A percentile compares a stretch with the other conserved stretches of the same genome.
These are phyloP conservation scores for Calameuta pallipes DNA, from an alignment of 2,888 invertebrate genomes.

Conservation along the genomic window DNA sequence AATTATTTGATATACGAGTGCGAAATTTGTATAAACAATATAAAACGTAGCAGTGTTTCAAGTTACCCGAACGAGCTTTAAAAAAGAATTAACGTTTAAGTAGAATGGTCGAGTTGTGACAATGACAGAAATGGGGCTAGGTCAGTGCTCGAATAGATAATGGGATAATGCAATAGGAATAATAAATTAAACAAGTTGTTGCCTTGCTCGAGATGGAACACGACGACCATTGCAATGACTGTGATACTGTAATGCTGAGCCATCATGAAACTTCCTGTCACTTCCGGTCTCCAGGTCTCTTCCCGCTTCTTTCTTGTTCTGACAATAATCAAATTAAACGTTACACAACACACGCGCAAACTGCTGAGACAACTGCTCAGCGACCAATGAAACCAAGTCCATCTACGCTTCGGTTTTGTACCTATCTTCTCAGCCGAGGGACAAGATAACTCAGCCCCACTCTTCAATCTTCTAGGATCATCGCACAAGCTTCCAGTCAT, in stretches of 20 bases:
- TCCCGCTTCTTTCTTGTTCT: background rate
- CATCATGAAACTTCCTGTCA: background rate
- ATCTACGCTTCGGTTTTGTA: conserved; percentile 36
- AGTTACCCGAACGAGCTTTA: background rate
- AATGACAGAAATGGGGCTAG: background rate
- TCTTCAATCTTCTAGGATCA: background rate
- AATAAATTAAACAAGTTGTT: background rate
- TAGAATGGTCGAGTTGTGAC: background rate
- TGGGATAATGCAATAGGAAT: background rate
- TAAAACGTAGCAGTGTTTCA: too few species aligned
- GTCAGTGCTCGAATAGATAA: background rate
- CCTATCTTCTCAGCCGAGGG: conserved; percentile 25
- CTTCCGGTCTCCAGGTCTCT: background rate
- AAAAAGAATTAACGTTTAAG: background rate
- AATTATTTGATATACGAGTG: background rate
- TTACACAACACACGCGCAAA: conserved; percentile 2
- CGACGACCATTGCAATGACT: background rate
- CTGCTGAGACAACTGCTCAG: conserved; percentile 30
- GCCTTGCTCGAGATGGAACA: background rate
- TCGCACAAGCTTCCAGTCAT: background rate
- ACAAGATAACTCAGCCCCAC: conserved; percentile 4
- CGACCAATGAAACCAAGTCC: conserved; percentile 40
- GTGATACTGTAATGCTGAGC: background rate
- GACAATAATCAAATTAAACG: background rate
- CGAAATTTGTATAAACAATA: background rate